Evolutionary conservation across 1,140 invertebrate species (phyloP).

Genomic region (Neodiprion lecontei): DNA sequence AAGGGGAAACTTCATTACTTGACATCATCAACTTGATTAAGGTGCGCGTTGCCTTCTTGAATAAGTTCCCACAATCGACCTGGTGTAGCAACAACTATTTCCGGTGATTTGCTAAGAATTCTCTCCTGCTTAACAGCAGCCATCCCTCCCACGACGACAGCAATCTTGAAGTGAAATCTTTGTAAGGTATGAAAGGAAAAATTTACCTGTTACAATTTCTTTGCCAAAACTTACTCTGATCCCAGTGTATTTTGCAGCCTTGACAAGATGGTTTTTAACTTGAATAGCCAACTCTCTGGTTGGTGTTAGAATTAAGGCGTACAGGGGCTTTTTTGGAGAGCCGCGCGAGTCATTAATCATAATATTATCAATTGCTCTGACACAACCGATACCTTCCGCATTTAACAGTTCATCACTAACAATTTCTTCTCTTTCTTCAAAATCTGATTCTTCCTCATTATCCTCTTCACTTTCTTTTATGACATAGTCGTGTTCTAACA

Average conservation of each 20-base stretch:
- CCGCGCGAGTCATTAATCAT: conserved; percentile 44
- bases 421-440: conserved; percentile 54
- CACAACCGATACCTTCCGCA: conserved; percentile 63
- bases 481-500: conserved; percentile 35
- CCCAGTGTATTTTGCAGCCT: conserved; percentile 82
- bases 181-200: not conserved
- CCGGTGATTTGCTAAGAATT: conserved; percentile 80
- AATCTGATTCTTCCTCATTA: conserved; percentile 54
- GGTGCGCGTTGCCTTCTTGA: conserved; percentile 76
- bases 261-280: conserved; percentile 84
- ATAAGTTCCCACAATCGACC: conserved; percentile 95
- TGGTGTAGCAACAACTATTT: conserved; percentile 95
- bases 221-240: conserved; percentile 61
- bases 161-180: conserved; percentile 58
- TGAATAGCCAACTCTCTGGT: conserved; percentile 96
- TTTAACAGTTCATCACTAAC: conserved; percentile 40
- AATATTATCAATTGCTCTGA: conserved; percentile 68
- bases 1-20: conserved; percentile 60
- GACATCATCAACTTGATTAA: conserved; percentile 73
- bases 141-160: conserved; percentile 89
- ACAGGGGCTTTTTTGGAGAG: conserved; percentile 66
- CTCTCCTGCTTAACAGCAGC: conserved; percentile 90
- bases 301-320: conserved; percentile 89
- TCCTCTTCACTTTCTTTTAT: conserved; percentile 39
- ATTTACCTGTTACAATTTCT: conserved; percentile 15